Evolutionary conservation across 2,888 invertebrate species (phyloP).

Genomic region (Stenolophus ochropezus): DNA sequence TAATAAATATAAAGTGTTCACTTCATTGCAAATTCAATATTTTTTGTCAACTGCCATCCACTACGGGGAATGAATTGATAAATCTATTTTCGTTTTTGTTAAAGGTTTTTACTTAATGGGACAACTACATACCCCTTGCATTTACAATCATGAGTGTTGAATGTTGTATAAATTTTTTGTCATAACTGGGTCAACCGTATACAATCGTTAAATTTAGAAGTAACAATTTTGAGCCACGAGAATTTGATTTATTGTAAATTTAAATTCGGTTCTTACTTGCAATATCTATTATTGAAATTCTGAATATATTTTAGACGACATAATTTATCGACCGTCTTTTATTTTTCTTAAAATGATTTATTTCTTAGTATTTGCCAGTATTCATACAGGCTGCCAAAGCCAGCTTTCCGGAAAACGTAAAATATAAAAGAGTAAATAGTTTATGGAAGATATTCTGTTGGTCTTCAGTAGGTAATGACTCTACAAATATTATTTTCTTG

Average conservation of each 20-base stretch:
- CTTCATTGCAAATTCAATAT: background rate
- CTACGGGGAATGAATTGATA: background rate
- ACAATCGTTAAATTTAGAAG: conserved; percentile 12
- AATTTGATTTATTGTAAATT: conserved; percentile 37
- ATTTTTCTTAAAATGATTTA: conserved; percentile 12
- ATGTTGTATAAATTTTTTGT: conserved; percentile 28
- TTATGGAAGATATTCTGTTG: too few relatives aligned
- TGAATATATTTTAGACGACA: conserved; percentile 1
- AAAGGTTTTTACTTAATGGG: background rate
- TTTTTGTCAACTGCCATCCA: background rate
- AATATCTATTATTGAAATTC: conserved; percentile 32
- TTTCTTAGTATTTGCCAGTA: conserved; percentile 12
- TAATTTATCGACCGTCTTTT: conserved; percentile 1
- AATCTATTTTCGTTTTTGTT: background rate
- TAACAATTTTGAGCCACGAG: conserved; percentile 13
- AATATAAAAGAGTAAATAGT: too few relatives aligned
- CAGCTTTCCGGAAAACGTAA: background rate
- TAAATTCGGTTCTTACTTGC: conserved; percentile 29
- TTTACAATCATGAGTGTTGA: conserved; percentile 35
- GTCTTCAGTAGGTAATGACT: too few relatives aligned
- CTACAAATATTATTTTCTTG: too few relatives aligned
- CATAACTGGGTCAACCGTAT: conserved; percentile 26
- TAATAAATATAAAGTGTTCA: background rate
- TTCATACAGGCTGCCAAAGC: background rate
- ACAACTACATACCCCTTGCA: background rate